Evolutionary conservation across 2,888 invertebrate genomes (phyloP), one percentile per base, ranked within the genome.

Genomic region (Pyrrhosoma nymphula): DNA sequence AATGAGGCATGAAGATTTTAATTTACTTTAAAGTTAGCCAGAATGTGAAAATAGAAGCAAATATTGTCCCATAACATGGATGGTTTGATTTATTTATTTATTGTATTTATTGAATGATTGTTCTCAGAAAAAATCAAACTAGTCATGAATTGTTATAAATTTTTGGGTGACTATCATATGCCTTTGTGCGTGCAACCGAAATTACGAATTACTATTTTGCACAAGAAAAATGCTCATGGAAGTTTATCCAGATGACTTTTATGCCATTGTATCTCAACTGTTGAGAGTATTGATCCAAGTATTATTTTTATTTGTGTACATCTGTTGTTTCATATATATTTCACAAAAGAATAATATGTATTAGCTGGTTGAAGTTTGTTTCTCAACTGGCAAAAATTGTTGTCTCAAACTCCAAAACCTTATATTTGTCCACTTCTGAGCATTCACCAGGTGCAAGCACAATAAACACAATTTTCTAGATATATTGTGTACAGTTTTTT

Each of bases 51-150:
- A 18, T 14, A 60, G 18, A 20, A 0, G 20, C n/a, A n/a, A 69
- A 69, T 69, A n/a, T 69, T 69, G 69, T n/a, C 69, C n/a, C n/a
- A n/a, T 69, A n/a, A 60, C n/a, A 69, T 69, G 4, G 12, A 69
- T 69, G 69, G 69, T 35, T 82, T 30, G 82, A 35, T 82, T 35
- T 23, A 0, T 35, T 35, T 82, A 82, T 82, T 82, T 82, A 82
- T 82, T 82, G 82, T 82, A 82, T 82, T 82, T 82, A 82, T 82
- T 82, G 82, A 82, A 14, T 82, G 82, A 35, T 82, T 82, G 30
- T 35, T 82, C 8, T 35, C 35, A 14, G 18, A 6, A 82, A 35
- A 16, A 82, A 82, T 35, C 82, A 82, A 82, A 82, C 82, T 82
- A 35, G 82, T 82, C 82, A 16, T 82, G 30, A 16, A 82, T 82